Percentiles rank a stretch among this genome's conserved stretches.
phyloP scores from a whole-genome alignment of 2,888 invertebrate genomes.

The Drosophila antonietae region DNA sequence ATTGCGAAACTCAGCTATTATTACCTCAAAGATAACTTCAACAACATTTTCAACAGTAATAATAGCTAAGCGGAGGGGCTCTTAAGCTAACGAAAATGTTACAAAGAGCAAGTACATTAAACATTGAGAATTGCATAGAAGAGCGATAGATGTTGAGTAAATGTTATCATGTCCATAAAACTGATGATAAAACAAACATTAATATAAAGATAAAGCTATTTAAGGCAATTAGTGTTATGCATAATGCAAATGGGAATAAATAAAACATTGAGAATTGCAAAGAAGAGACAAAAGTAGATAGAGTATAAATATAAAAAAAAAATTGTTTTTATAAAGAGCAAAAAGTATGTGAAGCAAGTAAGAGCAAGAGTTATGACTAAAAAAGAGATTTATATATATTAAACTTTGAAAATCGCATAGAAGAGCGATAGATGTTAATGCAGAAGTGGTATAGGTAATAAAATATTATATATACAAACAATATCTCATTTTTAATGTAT shows the following conservation, averaged over 20 bases:
- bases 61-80: constrained; percentile 1
- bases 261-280: neutral
- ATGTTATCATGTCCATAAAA: neutral
- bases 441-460: neutral
- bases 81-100: constrained; percentile 7
- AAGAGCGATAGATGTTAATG: neutral
- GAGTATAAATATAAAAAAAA: too few species aligned
- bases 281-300: neutral
- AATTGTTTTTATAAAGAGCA: neutral
- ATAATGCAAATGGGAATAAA: neutral
- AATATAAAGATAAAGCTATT: neutral
- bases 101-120: neutral
- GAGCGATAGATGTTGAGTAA: neutral
- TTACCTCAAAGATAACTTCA: constrained; percentile 16
- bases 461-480: neutral
- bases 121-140: constrained; percentile 12
- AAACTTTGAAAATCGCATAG: neutral
- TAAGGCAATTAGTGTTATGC: neutral
- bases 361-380: neutral
- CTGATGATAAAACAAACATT: neutral
- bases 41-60: constrained; percentile 7
- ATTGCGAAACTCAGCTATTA: constrained; percentile 11
- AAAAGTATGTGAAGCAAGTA: neutral
- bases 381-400: neutral
- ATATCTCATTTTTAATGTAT: neutral